phyloP scores from a whole-genome alignment of 2,888 invertebrate genomes.

The Allophyes oxyacanthae region DNA sequence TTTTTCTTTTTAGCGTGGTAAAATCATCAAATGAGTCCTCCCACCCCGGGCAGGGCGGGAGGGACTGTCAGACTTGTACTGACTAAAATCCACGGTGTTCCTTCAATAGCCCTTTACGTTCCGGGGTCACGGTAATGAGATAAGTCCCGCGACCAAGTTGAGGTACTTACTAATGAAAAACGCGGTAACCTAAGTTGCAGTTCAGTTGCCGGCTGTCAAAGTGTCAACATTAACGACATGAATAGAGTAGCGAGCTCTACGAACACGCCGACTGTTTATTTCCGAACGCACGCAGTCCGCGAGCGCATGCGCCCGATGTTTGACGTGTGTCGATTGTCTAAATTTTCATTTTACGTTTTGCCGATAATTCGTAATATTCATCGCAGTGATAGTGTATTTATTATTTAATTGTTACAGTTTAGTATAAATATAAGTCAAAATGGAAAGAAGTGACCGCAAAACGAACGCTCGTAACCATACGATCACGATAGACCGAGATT shows the following conservation, averaged over 20 bases:
- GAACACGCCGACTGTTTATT: conserved; percentile 45
- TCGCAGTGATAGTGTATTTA: conserved; percentile 63
- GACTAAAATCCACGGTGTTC: too few relatives aligned
- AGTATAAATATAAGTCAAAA: conserved; percentile 61
- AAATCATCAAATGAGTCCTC: too few relatives aligned
- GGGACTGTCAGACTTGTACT: too few relatives aligned
- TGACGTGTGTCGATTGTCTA: conserved; percentile 68
- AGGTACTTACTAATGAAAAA: conserved; percentile 1
- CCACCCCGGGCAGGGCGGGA: too few relatives aligned
- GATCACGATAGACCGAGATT: conserved; percentile 88
- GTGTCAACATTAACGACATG: conserved; percentile 40
- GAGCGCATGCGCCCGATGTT: conserved; percentile 83
- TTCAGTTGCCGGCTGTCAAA: conserved; percentile 45
- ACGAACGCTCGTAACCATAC: conserved; percentile 78
- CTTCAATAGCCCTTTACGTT: too few relatives aligned
- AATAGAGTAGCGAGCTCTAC: conserved; percentile 48
- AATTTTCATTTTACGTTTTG: conserved; percentile 58
- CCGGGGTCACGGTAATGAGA: too few relatives aligned
- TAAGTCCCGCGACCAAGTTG: too few relatives aligned
- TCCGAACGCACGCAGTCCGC: conserved; percentile 72
- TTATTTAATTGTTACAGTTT: conserved; percentile 53
- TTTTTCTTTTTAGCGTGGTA: too few relatives aligned
- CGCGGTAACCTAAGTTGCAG: conserved; percentile 11
- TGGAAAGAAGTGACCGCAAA: conserved; percentile 84
- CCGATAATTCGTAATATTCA: conserved; percentile 77